A percentile compares a stretch with the other conserved stretches of the same genome.
phyloP scores from a whole-genome alignment of 1,140 invertebrate species.

The Procambarus virginalis region DNA sequence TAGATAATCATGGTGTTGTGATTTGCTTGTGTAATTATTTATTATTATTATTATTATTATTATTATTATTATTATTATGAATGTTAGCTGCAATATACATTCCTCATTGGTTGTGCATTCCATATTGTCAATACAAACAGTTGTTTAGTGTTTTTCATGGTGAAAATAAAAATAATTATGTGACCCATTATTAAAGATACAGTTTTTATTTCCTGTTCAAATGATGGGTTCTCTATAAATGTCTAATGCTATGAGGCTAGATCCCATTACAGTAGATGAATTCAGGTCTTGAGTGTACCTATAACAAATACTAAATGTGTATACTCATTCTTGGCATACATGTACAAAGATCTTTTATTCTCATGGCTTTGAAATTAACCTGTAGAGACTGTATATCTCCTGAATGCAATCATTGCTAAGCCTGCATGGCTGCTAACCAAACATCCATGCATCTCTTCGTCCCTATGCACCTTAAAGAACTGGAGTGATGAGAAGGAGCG shows the following conservation, averaged over 20 bases:
- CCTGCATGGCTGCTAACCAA: constrained; percentile 15
- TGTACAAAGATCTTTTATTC: constrained; percentile 3
- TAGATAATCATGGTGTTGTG: too few species aligned
- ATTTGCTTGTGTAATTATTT: too few species aligned
- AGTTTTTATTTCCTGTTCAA: neutral
- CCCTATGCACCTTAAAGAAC: constrained; percentile 42
- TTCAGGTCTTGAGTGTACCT: neutral
- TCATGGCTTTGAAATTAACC: constrained; percentile 14
- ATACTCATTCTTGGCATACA: neutral
- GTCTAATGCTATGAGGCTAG: neutral
- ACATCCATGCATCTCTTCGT: constrained; percentile 11
- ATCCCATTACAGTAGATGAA: neutral
- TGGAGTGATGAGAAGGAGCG: constrained; percentile 71
- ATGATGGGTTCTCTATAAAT: neutral
- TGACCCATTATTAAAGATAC: neutral
- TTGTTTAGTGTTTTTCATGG: neutral
- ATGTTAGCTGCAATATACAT: neutral
- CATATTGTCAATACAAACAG: neutral
- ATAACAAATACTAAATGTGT: neutral
- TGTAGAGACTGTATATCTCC: constrained; percentile 15
- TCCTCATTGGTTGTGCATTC: neutral
- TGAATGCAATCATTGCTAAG: constrained; percentile 22
- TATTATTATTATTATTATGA: too few species aligned
- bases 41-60: too few species aligned
- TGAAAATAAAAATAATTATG: neutral